phyloP scores from a whole-genome alignment of 2,797 vertebrate species.

The Epinephelus awoara region DNA sequence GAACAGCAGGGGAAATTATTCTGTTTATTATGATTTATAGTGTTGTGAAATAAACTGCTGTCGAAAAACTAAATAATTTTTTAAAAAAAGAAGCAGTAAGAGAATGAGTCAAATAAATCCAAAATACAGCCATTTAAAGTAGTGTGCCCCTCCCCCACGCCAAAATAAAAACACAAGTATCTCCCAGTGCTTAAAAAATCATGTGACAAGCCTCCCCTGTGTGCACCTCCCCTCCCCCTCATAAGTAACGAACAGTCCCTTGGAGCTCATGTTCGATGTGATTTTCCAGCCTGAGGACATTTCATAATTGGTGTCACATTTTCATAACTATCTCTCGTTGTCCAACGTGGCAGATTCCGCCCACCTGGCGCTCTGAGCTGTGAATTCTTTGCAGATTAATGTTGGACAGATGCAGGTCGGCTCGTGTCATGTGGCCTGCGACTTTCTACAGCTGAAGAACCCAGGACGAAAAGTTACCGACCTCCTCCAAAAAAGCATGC shows the following conservation, averaged over 20 bases:
- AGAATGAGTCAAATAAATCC: no score
- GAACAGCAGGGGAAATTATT: no score
- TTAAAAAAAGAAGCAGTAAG: no score
- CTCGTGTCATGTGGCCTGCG: background rate
- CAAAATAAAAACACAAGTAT: no score
- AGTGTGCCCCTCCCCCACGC: no score
- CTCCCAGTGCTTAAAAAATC: no score
- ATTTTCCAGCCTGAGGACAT: background rate
- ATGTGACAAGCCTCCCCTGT: no score
- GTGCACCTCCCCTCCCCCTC: no score
- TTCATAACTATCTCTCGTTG: background rate
- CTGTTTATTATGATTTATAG: no score
- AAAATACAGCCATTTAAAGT: no score
- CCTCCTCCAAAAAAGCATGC: slow-evolving; percentile 49
- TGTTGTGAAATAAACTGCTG: no score
- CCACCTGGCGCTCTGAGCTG: background rate
- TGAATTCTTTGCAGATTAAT: slow-evolving; percentile 39
- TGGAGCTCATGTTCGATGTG: background rate
- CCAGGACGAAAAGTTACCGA: slow-evolving; percentile 6
- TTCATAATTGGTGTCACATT: background rate
- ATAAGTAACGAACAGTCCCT: background rate
- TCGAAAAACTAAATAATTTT: no score
- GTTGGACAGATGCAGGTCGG: slow-evolving; percentile 1
- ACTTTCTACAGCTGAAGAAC: slow-evolving; percentile 31
- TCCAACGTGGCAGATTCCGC: slow-evolving; percentile 6